Base-by-base conservation (phyloP, 2,113 vertebrate species). In the Heterotis niloticus region DNA sequence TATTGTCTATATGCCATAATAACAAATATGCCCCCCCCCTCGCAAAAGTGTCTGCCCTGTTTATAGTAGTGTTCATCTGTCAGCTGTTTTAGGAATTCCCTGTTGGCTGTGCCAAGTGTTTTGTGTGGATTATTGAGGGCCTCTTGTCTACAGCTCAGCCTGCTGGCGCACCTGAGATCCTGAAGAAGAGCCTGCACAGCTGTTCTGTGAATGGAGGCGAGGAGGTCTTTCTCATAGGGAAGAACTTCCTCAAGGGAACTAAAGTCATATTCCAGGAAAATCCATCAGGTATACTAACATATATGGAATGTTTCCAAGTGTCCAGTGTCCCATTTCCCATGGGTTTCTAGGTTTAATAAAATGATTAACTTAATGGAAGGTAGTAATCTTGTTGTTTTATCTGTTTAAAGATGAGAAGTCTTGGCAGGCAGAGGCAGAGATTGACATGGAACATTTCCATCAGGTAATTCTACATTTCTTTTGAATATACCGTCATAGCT, bases 191-290 rank as follows among this genome's bases (percentile, higher is more conserved):
- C 71, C 91, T 99, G 17, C 96, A 99, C 89, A 97, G 91, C 77
- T 96, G 95, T 82, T 95, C 95, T 23, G 95, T 95, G 81, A 96
- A 93, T 82, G 98, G 98, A 11, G 97, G 96, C 80, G 96, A 97
- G 80, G 98, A 99, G 81, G 92, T 99, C 77, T 99, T 99, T 86
- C 93, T 99, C 86, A 99, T 99, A 28, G 98, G 98, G 89, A 99
- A 99, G 90, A 99, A 99, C 91, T 99, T 99, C 88, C 93, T 99
- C 20, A 99, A 99, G 91, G 98, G 98, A 92, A 95, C 97, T 80
- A 98, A 98, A 94, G 96, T 99, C 85, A 93, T 98, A 89, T 99
- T 99, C 90, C 96, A 99, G 11, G 96, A 99, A 87, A 97, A 96
- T 77, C 26, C 94, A 82, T 94, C 96, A 75, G 98, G 98, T 99